These are phyloP conservation scores for Luperina nickerlii DNA, from an alignment of 2,888 invertebrate species.

Conservation along the genomic window DNA sequence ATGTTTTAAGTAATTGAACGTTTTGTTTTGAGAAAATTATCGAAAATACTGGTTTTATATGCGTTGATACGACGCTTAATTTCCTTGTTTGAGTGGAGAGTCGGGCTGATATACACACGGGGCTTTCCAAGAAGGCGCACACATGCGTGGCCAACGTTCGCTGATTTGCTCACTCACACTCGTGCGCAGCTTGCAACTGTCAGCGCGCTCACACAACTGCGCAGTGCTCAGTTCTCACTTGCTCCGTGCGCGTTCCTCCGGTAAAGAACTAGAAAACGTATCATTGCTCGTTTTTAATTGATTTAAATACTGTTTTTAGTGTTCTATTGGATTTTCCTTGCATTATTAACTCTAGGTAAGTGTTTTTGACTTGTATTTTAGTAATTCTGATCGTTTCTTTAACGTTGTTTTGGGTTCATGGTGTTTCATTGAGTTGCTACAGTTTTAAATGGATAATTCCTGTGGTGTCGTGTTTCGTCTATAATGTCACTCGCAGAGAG, in stretches of 20 bases:
- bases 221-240: constrained; percentile 45
- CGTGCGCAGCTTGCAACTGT: constrained; percentile 50
- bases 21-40: not conserved
- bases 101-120: constrained; percentile 54
- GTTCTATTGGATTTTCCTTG: constrained; percentile 48
- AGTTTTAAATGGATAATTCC: constrained; percentile 33
- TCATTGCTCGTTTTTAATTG: constrained; percentile 18
- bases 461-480: constrained; percentile 43
- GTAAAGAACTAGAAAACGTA: constrained; percentile 26
- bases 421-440: constrained; percentile 11
- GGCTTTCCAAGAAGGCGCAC: constrained; percentile 72
- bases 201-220: constrained; percentile 49
- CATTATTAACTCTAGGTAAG: constrained; percentile 49
- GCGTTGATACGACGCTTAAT: constrained; percentile 28
- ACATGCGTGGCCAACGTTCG: constrained; percentile 46
- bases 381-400: not conserved
- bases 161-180: constrained; percentile 48
- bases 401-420: not conserved
- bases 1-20: constrained; percentile 19
- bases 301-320: constrained; percentile 23
- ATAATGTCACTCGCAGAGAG: constrained; percentile 32
- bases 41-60: not conserved
- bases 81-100: constrained; percentile 59
- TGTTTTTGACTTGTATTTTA: not conserved
- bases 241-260: constrained; percentile 33